Evolutionary conservation across 2,888 invertebrate genomes (phyloP), one percentile per base, ranked within the genome.

Genomic region (Tipula unca): DNA sequence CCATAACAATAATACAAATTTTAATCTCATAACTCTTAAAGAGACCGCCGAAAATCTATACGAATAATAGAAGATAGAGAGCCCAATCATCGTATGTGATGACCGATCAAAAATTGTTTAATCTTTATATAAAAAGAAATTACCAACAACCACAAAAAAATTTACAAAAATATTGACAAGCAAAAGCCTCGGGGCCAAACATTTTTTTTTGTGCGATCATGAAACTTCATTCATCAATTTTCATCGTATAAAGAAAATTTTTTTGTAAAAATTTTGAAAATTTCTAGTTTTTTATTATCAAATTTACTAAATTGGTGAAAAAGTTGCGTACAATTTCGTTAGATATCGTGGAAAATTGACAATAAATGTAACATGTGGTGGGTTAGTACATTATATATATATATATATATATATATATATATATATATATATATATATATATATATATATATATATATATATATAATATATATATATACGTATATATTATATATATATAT

Each of bases 1-100:
- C 3, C 10, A 69, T 69, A 69, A 69, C 69, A 69, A 69, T 69
- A 20, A 25, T 8, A 69, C 69, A 69, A 69, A 69, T 69, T 69
- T 69, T 69, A 69, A 69, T 69, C 69, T 69, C 69, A 69, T 69
- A 69, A 69, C 69, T 69, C 69, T 10, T 69, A 83, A 83, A 83
- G 83, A 83, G 14, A 83, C 83, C 83, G 83, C 29, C 83, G 29
- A 32, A 83, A 83, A 83, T 83, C 6, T n/a, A 17, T 32, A 83
- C 10, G 69, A 69, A 69, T 83, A 83, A 83, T 83, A 32, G 83
- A 83, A 83, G 83, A 83, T 83, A 32, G 25, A n/a, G n/a, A n/a
- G 69, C 32, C 83, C 83, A 83, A 83, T 32, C 83, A 83, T 83
- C 83, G 69, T 69, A 14, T 69, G 25, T 32, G 83, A 83, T 83